Base-by-base conservation (phyloP, 2,888 invertebrate genomes). In the Cosmia pyralina region DNA sequence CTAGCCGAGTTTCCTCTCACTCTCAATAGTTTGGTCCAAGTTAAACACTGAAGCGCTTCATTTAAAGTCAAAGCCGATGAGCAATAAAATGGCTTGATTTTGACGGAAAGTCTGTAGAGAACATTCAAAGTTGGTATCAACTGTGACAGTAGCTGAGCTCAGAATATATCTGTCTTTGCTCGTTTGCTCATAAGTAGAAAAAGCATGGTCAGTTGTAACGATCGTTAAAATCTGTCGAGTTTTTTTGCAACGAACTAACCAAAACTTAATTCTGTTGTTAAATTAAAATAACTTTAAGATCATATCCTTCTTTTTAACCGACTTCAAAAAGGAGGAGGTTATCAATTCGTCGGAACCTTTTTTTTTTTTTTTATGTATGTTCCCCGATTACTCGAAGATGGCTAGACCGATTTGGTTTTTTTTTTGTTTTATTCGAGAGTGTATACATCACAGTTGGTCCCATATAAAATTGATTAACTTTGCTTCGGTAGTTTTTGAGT, bases 1-100 rank as follows among this genome's bases (percentile, higher is more conserved):
- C 66, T 64, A 55, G 69, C 44, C n/a, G 75, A 75, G 65, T 48
- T 52, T 59, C 57, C n/a, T 22, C 17, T 41, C 10, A 38, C 82
- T 55, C 67, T 66, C 19, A 38, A 48, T 48, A 41, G 3, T 64
- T 22, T 50, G 55, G 46, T 13, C 8, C 55, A 53, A 59, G 52
- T 34, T 13, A 19, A 6, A 57, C n/a, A 15, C 48, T 50, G 48
- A 48, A 69, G 69, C 60, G 65, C n/a, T 50, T 17, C 7, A 4
- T 34, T 38, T 52, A 5, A 8, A 48, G 19, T 44, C 34, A 0
- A 75, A 28, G 0, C 17, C 11, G 17, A 13, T 22, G 2, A 38
- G 5, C 10, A n/a, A 52, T 15, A 15, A 15, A 17, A 15, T 15
- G 8, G 2, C 28, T 72, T 4, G 0, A 44, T 28, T n/a, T 44